phyloP scores from a whole-genome alignment of 2,797 vertebrate genomes.

The Cottoperca gobio region DNA sequence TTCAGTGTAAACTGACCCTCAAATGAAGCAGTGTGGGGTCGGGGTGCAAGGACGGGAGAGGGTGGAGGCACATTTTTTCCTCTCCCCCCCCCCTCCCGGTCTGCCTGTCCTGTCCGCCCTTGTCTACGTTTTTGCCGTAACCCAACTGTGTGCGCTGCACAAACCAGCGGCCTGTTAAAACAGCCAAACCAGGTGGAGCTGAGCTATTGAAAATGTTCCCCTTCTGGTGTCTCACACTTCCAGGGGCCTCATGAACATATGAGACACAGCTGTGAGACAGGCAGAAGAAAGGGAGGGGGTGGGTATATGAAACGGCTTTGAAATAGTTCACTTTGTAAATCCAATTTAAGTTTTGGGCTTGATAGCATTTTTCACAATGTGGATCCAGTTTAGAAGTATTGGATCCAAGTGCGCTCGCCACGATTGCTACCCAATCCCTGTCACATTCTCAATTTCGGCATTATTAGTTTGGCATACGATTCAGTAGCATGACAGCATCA shows the following conservation, averaged over 20 bases:
- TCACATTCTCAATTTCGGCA: neutral
- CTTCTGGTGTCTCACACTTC: constrained; percentile 81
- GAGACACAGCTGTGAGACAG: constrained; percentile 84
- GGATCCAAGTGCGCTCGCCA: neutral
- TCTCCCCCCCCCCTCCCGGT: neutral
- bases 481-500: neutral
- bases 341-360: constrained; percentile 47
- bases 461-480: neutral
- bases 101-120: constrained; percentile 58
- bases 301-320: constrained; percentile 62
- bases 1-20: constrained; percentile 76
- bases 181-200: constrained; percentile 83
- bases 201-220: constrained; percentile 82
- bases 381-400: constrained; percentile 11
- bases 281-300: constrained; percentile 67
- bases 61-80: constrained; percentile 55
- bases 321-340: constrained; percentile 61
- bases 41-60: constrained; percentile 55
- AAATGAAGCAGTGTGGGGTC: constrained; percentile 77
- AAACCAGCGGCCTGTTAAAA: constrained; percentile 80
- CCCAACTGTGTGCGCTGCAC: constrained; percentile 64
- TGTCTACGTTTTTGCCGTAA: constrained; percentile 69
- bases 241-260: constrained; percentile 84
- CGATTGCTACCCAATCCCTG: too few relatives aligned
- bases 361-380: constrained; percentile 34